Percentiles rank a stretch among this genome's conserved stretches.
Evolutionary conservation across 2,888 invertebrate genomes (phyloP).

Genomic region (Drosophila eohydei): DNA sequence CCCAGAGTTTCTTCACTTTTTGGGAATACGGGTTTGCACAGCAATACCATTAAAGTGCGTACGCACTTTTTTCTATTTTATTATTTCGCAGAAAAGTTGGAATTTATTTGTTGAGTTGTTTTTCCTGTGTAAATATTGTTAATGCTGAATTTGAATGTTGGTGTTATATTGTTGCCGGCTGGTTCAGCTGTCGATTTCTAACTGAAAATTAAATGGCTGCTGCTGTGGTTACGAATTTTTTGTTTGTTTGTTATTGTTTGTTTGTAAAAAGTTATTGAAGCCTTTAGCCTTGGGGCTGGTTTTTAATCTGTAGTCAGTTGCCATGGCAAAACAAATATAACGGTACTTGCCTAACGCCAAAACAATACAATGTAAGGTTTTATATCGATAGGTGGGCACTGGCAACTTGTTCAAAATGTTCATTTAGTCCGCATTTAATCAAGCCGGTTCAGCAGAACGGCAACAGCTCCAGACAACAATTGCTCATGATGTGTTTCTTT

Average conservation of each 20-base stretch:
- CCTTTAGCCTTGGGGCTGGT: slow-evolving; percentile 23
- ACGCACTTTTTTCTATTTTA: slow-evolving; percentile 18
- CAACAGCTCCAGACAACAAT: neutral
- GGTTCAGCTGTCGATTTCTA: slow-evolving; percentile 46
- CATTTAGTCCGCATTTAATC: neutral
- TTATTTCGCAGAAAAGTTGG: slow-evolving; percentile 7
- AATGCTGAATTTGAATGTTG: slow-evolving; percentile 23
- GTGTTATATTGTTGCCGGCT: slow-evolving; percentile 31
- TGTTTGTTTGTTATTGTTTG: slow-evolving; percentile 54
- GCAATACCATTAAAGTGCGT: slow-evolving; percentile 74
- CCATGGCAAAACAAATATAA: slow-evolving; percentile 47
- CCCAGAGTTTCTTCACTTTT: slow-evolving; percentile 45
- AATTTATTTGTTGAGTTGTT: slow-evolving; percentile 19
- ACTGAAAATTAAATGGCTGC: slow-evolving; percentile 68
- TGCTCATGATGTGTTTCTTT: neutral
- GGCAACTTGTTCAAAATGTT: neutral
- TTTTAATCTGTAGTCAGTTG: slow-evolving; percentile 34
- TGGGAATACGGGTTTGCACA: slow-evolving; percentile 84
- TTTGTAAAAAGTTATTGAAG: slow-evolving; percentile 32
- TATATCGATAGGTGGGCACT: neutral
- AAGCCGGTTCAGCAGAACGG: neutral
- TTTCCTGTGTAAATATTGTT: slow-evolving; percentile 25
- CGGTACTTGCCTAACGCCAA: slow-evolving; percentile 10
- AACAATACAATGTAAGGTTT: neutral
- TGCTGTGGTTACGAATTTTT: slow-evolving; percentile 69